Percentiles rank a stretch among this genome's conserved stretches.
Conservation (phyloP, 2,888 invertebrate species). For the Megastigmus dorsalis region DNA sequence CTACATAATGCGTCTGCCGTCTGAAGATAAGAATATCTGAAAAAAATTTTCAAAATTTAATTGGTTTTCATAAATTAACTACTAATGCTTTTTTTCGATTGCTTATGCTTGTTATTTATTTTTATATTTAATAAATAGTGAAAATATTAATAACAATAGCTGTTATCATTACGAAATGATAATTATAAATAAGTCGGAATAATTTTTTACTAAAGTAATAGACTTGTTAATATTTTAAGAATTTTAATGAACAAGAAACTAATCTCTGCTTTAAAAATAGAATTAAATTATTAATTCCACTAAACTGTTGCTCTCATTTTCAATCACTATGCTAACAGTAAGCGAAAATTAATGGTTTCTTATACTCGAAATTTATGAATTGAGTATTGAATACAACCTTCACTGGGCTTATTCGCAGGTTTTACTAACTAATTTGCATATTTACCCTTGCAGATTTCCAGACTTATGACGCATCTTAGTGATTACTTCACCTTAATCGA, state of each 20-base stretch:
- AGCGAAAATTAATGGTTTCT: slow-evolving; percentile 21
- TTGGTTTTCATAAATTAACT: slow-evolving; percentile 44
- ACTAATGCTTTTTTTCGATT: slow-evolving; percentile 49
- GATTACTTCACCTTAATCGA: slow-evolving; percentile 73
- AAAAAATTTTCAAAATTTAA: slow-evolving; percentile 45
- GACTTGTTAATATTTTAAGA: neutral
- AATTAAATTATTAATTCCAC: slow-evolving; percentile 30
- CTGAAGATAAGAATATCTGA: slow-evolving; percentile 62
- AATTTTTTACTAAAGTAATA: slow-evolving; percentile 34
- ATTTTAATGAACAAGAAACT: slow-evolving; percentile 15
- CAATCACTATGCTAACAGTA: slow-evolving; percentile 38
- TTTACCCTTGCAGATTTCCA: slow-evolving; percentile 79
- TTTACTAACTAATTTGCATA: slow-evolving; percentile 51
- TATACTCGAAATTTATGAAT: slow-evolving; percentile 17
- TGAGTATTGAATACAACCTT: neutral
- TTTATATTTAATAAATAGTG: slow-evolving; percentile 23
- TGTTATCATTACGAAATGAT: neutral
- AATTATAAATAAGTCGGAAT: neutral
- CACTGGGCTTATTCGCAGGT: slow-evolving; percentile 10
- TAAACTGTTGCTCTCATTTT: slow-evolving; percentile 35
- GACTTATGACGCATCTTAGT: slow-evolving; percentile 90
- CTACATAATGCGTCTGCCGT: slow-evolving; percentile 66
- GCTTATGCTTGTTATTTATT: slow-evolving; percentile 45
- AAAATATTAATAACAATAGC: slow-evolving; percentile 23
- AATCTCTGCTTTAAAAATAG: slow-evolving; percentile 15